Conservation (phyloP, 1,140 invertebrate genomes). For the Globodera rostochiensis region DNA sequence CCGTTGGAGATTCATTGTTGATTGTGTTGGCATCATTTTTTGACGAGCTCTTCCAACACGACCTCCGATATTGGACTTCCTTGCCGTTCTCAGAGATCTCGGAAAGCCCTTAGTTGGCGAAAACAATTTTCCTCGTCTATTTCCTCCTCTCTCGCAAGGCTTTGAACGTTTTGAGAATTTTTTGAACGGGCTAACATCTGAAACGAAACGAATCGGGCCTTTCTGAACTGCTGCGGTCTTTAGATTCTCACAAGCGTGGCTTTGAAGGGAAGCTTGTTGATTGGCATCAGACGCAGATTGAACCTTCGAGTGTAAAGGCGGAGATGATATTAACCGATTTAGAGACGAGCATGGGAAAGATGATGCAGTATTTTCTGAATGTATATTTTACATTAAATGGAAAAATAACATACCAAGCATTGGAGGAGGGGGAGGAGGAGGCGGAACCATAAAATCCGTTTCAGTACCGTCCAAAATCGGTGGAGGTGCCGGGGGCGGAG, state of each 20-base stretch:
- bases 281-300: neutral
- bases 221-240: neutral
- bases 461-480: constrained; percentile 10
- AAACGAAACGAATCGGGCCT: neutral
- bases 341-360: neutral
- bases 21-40: neutral
- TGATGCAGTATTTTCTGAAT: neutral
- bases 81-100: neutral
- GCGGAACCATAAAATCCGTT: neutral
- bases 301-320: neutral
- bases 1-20: neutral
- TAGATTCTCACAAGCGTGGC: neutral
- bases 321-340: neutral
- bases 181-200: neutral
- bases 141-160: no score
- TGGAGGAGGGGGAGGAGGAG: neutral
- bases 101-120: neutral
- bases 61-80: neutral
- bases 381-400: no score
- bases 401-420: neutral
- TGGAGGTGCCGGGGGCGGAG: constrained; percentile 23
- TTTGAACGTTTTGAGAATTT: neutral
- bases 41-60: neutral
- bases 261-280: neutral
- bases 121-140: neutral